These are phyloP conservation scores for Apodemus speciosus DNA, from an alignment of 2,113 vertebrate species.

Conservation along the genomic window DNA sequence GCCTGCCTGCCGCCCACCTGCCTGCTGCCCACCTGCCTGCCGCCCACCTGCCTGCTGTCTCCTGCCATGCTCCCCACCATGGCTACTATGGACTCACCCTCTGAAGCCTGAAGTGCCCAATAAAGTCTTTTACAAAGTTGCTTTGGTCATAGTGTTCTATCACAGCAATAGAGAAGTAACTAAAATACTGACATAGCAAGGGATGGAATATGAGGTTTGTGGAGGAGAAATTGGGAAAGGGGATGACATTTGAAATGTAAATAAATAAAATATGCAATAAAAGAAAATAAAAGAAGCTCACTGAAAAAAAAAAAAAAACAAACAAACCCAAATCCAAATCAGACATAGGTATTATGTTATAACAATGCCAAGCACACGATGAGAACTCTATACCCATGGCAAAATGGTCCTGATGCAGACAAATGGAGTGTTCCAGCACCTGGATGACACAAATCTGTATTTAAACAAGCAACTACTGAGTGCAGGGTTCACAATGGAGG, in stretches of 20 bases:
- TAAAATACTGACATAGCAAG: not conserved
- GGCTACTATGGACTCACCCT: not conserved
- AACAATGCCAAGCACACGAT: not conserved
- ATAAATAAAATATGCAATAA: too few relatives aligned
- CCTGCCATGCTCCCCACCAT: not conserved
- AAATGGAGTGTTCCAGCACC: not conserved
- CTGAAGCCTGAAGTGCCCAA: not conserved
- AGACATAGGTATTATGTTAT: not conserved
- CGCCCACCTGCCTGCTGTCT: not conserved
- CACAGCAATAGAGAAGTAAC: not conserved
- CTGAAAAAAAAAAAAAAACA: too few relatives aligned
- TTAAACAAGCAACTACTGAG: too few relatives aligned
- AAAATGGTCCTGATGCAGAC: not conserved
- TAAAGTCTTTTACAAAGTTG: not conserved
- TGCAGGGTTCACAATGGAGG: too few relatives aligned
- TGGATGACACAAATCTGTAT: not conserved
- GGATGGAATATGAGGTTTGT: too few relatives aligned
- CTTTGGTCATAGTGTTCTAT: not conserved
- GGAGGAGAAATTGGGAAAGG: too few relatives aligned
- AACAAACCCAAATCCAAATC: too few relatives aligned
- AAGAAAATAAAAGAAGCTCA: too few relatives aligned
- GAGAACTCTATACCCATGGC: not conserved
- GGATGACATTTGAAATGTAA: too few relatives aligned
- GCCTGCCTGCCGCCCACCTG: not conserved
- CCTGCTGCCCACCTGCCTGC: not conserved